A percentile compares a stretch with the other conserved stretches of the same genome.
Conservation (phyloP, 1,140 invertebrate species). For the Aphaenogaster floridana region DNA sequence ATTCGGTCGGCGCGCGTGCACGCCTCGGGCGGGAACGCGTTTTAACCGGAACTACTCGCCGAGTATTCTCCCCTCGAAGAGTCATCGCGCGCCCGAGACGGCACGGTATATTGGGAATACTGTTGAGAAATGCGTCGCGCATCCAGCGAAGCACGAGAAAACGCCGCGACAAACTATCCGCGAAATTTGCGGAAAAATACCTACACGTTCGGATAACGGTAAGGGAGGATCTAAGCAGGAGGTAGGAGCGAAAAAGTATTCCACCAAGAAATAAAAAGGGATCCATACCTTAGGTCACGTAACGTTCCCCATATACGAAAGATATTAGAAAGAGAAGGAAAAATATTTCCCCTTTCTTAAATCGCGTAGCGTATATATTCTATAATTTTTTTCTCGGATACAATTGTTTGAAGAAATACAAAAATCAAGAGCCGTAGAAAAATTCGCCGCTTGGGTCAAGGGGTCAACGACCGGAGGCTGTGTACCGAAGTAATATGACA, state of each 20-base stretch:
- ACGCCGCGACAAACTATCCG: slow-evolving; percentile 42
- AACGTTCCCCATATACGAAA: neutral
- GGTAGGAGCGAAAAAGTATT: slow-evolving; percentile 2
- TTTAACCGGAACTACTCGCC: slow-evolving; percentile 44
- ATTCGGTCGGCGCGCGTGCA: slow-evolving; percentile 41
- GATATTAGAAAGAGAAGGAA: neutral
- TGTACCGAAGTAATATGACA: slow-evolving; percentile 34
- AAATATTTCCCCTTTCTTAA: neutral
- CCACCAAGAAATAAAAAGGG: slow-evolving; percentile 16
- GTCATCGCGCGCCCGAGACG: slow-evolving; percentile 27
- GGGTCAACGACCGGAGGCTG: slow-evolving; percentile 26
- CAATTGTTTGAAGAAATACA: neutral
- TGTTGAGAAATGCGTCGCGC: slow-evolving; percentile 52
- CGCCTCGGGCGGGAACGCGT: slow-evolving; percentile 26
- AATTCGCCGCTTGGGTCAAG: neutral
- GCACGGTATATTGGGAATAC: slow-evolving; percentile 44
- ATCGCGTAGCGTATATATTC: neutral
- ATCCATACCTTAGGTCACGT: neutral
- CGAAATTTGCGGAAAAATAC: slow-evolving; percentile 55
- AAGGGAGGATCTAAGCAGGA: slow-evolving; percentile 4
- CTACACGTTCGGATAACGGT: slow-evolving; percentile 5
- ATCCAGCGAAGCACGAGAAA: slow-evolving; percentile 26
- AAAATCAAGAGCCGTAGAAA: neutral
- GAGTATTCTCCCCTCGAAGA: slow-evolving; percentile 39
- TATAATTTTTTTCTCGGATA: neutral